phyloP scores from a whole-genome alignment of 2,113 vertebrate genomes.

The Hypomesus transpacificus region DNA sequence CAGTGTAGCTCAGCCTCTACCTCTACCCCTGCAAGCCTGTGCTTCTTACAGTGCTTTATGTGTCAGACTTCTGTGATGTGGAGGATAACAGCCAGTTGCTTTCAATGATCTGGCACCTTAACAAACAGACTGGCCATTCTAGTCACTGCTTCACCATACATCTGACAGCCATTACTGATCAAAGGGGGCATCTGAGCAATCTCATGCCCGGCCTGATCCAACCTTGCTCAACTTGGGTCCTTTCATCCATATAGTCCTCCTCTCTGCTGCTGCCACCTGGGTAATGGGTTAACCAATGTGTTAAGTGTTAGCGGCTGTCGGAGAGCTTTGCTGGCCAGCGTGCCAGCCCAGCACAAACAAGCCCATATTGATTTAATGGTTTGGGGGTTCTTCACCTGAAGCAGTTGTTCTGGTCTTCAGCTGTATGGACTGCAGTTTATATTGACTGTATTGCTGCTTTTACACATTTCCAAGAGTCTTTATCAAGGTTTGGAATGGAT shows the following conservation, averaged over 20 bases:
- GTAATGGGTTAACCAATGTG: conserved; percentile 5
- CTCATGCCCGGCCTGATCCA: not conserved
- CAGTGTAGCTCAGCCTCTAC: no score
- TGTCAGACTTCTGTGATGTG: no score
- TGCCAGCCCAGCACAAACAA: not conserved
- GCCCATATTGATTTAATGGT: not conserved
- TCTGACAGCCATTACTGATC: conserved; percentile 39
- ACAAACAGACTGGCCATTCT: conserved; percentile 32
- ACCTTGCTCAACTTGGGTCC: not conserved
- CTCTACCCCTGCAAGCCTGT: not conserved
- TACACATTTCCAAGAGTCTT: no score
- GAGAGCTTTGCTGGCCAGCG: not conserved
- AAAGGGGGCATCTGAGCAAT: conserved; percentile 19
- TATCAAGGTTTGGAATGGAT: no score
- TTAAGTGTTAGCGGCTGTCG: conserved; percentile 13
- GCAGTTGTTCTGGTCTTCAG: no score
- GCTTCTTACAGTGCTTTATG: no score
- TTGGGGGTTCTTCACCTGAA: no score
- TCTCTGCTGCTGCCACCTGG: not conserved
- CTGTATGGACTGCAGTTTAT: no score
- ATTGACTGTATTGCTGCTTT: no score
- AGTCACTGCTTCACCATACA: conserved; percentile 5
- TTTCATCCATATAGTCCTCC: not conserved
- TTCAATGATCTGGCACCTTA: conserved; percentile 42
- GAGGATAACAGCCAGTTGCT: conserved; percentile 7